Evolutionary conservation across 2,797 vertebrate species (phyloP), one percentile per base, ranked within the genome.

Genomic region (Caiman crocodilus): DNA sequence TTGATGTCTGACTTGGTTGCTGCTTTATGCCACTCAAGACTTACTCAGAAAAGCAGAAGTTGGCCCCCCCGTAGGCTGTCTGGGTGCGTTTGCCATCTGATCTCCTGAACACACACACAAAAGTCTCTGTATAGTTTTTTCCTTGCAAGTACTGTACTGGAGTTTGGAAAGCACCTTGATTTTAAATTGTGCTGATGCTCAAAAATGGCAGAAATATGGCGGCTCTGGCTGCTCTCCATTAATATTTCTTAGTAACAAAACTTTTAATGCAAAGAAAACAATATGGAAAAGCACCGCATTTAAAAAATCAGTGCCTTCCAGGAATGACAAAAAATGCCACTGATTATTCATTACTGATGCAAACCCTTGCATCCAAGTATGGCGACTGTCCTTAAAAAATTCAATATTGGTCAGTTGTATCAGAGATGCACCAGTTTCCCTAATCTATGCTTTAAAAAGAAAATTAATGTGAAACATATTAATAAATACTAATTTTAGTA

Each of bases 61-160:
- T 93, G 90, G 61, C 82, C 94, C 87, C 89, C 93, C 94, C 90
- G 89, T 64, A 74, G 3, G 92, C 95, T 95, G 90, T 30, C 85
- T 58, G 92, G 92, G 28, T 63, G 94, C 94, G 14, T 94, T 93
- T 95, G 89, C 96, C 96, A 97, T 87, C 96, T 96, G 91, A 96
- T 95, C 96, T 95, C 32, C 92, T 92, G 82, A 71, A 93, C 55
- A 35, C 93, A 81, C 93, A 96, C 93, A 97, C 95, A 95, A 96
- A 97, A 96, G 96, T 83, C 87, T 0, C 90, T 2, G 3, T 79
- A 60, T 57, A 81, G 87, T 93, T 89, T 86, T 79, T 86, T 87
- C 90, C 87, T 94, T 96, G 96, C 94, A 96, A 96, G 91, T 85
- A 67, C 85, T 88, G 81, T 55, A 76, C 95, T 90, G 90, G 60